Evolutionary conservation across 1,140 invertebrate species (phyloP).

Genomic region (Platorchestia sp.): DNA sequence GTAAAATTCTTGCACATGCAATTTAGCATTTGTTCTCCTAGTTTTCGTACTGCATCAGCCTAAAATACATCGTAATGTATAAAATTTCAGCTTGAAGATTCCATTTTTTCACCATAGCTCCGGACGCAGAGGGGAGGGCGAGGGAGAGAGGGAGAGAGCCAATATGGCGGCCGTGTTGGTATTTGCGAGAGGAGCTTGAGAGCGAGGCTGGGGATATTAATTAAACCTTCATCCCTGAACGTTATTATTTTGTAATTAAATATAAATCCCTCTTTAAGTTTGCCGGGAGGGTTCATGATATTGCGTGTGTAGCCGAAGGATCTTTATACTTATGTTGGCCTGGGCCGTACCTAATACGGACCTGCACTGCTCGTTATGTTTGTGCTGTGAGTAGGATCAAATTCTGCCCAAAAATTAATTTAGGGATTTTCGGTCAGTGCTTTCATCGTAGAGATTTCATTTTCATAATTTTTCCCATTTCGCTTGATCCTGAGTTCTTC

Average conservation of each 20-base stretch:
- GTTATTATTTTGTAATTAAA: conserved; percentile 4
- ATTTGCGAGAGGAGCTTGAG: background rate
- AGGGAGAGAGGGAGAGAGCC: too few species aligned
- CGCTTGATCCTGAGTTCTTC: too few species aligned
- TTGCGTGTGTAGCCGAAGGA: background rate
- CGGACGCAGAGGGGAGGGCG: too few species aligned
- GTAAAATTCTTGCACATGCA: too few species aligned
- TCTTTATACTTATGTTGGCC: background rate
- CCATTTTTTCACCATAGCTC: too few species aligned
- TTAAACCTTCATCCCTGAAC: background rate
- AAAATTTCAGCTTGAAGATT: too few species aligned
- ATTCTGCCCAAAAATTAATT: background rate
- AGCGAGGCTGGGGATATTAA: background rate
- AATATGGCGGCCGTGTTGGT: background rate
- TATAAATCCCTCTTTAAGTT: background rate
- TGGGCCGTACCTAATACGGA: background rate
- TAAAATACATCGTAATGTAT: too few species aligned
- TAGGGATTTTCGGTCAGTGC: background rate
- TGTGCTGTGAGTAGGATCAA: background rate
- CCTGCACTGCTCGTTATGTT: background rate
- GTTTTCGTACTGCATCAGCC: too few species aligned
- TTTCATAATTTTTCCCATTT: too few species aligned
- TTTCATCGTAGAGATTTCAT: background rate
- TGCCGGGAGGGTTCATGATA: background rate
- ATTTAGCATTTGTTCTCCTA: too few species aligned